Evolutionary conservation across 2,888 invertebrate species (phyloP), one percentile per base, ranked within the genome.

Genomic region (Epistrophe grossulariae): DNA sequence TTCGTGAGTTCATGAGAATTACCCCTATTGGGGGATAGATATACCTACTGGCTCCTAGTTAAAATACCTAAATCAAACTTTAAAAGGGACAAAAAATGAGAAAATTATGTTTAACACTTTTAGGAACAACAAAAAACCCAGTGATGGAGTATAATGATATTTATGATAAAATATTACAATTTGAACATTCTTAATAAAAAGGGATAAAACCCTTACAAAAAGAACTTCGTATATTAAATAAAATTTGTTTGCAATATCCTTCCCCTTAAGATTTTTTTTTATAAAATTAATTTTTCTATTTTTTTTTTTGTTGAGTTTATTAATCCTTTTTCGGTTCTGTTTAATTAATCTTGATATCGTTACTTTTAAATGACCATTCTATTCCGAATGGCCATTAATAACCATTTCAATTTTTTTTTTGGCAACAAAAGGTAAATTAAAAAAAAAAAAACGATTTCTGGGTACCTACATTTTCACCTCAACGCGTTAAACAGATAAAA

Each of bases 351-450:
- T 38, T 11, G n/a, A 35, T 59, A 10, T 59, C 11, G 11, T 59
- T 35, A 24, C 24, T 57, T 57, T 11, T 2, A n/a, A 59, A 17
- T 59, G 35, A 6, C 6, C 59, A 55, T 55, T 55, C 28, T 17
- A n/a, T 40, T 62, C 28, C 5, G 31, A 11, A 66, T 8, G 7
- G 10, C 48, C 28, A 15, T 45, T 17, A 24, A 35, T 17, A 50
- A 8, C 19, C 11, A 19, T 38, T 43, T 43, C 15, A 13, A 11
- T 50, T 35, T 28, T 28, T 55, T 52, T n/a, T 19, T 55, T 62
- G 11, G 35, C 60, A 74, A 50, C 76, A 76, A 71, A 40, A 35
- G 71, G 43, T 80, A 31, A 77, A 77, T 70, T 74, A 1, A 35
- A 28, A 48, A 15, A 43, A 48, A 19, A 57, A 70, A 68, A 55